These are phyloP conservation scores for Zeus faber DNA, from an alignment of 2,113 vertebrate species.

Conservation along the genomic window DNA sequence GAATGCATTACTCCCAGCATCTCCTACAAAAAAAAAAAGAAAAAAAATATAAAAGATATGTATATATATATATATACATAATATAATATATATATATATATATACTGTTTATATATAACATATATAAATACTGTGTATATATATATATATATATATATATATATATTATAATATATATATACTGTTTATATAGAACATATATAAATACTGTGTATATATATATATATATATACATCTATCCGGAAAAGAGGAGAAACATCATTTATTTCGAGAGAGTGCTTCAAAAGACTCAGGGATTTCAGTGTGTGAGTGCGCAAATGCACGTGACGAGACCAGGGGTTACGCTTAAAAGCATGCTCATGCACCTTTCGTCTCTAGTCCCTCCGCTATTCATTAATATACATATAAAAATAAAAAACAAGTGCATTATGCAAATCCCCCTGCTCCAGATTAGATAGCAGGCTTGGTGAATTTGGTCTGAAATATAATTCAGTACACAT, in stretches of 20 bases:
- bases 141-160: too few species aligned
- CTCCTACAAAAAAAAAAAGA: too few species aligned
- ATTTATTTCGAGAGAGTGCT: neutral
- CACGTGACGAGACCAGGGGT: neutral
- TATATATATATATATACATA: too few species aligned
- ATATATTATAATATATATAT: too few species aligned
- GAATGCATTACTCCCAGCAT: slow-evolving; percentile 37
- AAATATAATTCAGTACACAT: slow-evolving; percentile 66
- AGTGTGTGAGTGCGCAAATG: neutral
- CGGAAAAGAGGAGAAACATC: neutral
- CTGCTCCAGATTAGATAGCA: slow-evolving; percentile 54
- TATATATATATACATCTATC: too few species aligned
- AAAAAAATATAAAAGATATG: too few species aligned
- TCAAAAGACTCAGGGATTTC: neutral
- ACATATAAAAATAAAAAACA: slow-evolving; percentile 68
- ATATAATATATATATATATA: too few species aligned
- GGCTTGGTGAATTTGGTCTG: slow-evolving; percentile 54
- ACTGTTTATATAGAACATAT: too few species aligned
- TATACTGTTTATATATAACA: too few species aligned
- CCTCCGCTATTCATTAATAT: slow-evolving; percentile 63
- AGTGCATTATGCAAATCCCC: slow-evolving; percentile 68
- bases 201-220: too few species aligned
- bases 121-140: too few species aligned
- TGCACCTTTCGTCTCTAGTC: slow-evolving; percentile 42
- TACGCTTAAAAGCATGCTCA: slow-evolving; percentile 61